These are phyloP conservation scores for Castor canadensis DNA, from an alignment of 2,113 vertebrate species.

Conservation along the genomic window DNA sequence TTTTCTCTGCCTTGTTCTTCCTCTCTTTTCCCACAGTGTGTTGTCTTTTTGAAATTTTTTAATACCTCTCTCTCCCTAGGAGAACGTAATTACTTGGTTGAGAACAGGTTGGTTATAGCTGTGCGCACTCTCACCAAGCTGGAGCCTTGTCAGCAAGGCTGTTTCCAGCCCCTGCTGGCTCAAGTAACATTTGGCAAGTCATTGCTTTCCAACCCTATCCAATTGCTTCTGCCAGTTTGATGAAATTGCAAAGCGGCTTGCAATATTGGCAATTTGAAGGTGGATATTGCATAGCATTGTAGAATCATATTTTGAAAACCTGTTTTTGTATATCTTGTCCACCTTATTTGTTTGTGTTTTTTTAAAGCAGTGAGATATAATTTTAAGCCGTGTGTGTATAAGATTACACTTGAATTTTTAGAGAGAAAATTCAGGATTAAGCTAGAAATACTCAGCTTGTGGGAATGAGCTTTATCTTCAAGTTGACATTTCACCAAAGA, in stretches of 20 bases:
- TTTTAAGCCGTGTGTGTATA: background rate
- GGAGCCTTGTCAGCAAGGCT: constrained; percentile 67
- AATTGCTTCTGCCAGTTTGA: constrained; percentile 69
- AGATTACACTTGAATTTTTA: background rate
- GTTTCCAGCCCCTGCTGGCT: constrained; percentile 68
- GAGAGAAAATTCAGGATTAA: constrained; percentile 17
- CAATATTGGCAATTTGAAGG: constrained; percentile 59
- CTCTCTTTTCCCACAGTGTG: background rate
- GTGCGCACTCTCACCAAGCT: constrained; percentile 66
- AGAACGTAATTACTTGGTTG: constrained; percentile 74
- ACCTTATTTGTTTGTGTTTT: constrained; percentile 23
- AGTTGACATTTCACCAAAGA: constrained; percentile 45
- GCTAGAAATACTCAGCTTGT: background rate
- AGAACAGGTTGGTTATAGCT: constrained; percentile 71
- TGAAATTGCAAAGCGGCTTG: constrained; percentile 62
- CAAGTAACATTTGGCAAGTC: constrained; percentile 72
- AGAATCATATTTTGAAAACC: constrained; percentile 49
- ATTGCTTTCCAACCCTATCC: constrained; percentile 51
- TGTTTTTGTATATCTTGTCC: constrained; percentile 29
- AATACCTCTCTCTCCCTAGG: constrained; percentile 60
- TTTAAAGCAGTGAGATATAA: constrained; percentile 18
- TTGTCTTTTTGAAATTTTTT: constrained; percentile 48
- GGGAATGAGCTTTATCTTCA: constrained; percentile 44
- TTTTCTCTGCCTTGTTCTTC: background rate
- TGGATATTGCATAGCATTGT: constrained; percentile 39